A percentile compares a stretch with the other conserved stretches of the same genome.
phyloP scores from a whole-genome alignment of 1,140 invertebrate species.

The Asbolus verrucosus region DNA sequence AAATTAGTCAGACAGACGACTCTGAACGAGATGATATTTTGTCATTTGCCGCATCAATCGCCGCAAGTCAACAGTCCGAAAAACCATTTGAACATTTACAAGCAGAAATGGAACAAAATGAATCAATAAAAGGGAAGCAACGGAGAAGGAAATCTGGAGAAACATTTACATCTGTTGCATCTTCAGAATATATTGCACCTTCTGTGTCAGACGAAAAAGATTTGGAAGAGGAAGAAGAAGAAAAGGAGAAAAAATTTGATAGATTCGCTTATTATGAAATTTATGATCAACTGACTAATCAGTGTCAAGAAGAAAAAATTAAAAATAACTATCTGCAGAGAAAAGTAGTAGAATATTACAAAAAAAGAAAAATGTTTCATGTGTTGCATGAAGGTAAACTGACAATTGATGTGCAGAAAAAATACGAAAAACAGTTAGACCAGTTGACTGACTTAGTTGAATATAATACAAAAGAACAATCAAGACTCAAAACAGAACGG shows the following conservation, averaged over 20 bases:
- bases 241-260: neutral
- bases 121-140: too few relatives aligned
- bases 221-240: conserved; percentile 1
- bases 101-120: too few relatives aligned
- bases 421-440: conserved; percentile 51
- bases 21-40: too few relatives aligned
- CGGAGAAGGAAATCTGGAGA: too few relatives aligned
- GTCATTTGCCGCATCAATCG: too few relatives aligned
- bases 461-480: conserved; percentile 17
- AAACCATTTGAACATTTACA: too few relatives aligned
- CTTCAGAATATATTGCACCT: too few relatives aligned
- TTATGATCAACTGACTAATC: conserved; percentile 46
- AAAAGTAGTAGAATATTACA: conserved; percentile 57
- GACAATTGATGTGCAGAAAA: conserved; percentile 39
- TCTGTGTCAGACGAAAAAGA: neutral
- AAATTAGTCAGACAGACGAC: too few relatives aligned
- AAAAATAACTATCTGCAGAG: conserved; percentile 56
- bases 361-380: conserved; percentile 55
- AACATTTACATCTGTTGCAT: too few relatives aligned
- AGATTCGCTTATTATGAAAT: conserved; percentile 36
- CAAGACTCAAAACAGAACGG: too few relatives aligned
- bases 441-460: conserved; percentile 28
- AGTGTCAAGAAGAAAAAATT: conserved; percentile 44
- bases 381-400: conserved; percentile 48
- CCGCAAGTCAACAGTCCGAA: too few relatives aligned